These are phyloP conservation scores for Momotus momota DNA, from an alignment of 2,797 vertebrate species.

Conservation along the genomic window DNA sequence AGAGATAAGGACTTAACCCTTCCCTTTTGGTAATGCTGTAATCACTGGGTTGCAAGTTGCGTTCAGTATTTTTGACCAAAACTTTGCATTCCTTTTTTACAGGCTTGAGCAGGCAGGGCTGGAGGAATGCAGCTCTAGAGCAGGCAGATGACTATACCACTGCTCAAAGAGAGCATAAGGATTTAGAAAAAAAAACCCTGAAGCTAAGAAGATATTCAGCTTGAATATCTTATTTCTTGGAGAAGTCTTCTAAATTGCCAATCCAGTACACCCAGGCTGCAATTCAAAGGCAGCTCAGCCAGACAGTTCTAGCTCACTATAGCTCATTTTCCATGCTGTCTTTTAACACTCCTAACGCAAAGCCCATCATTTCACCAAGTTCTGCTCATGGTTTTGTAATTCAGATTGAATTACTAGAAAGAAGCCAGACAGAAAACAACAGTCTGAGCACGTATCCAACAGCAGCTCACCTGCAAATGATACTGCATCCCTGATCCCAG, in stretches of 20 bases:
- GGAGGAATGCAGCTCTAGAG: not conserved
- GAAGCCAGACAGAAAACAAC: not conserved
- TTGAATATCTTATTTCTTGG: not conserved
- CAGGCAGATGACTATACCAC: not conserved
- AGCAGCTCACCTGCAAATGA: constrained; percentile 90
- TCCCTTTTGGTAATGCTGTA: not conserved
- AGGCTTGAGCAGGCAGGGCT: not conserved
- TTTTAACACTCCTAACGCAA: not conserved
- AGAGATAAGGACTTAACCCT: not conserved
- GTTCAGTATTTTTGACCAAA: not conserved
- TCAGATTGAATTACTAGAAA: not conserved
- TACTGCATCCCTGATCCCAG: constrained; percentile 96
- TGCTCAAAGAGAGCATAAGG: not conserved
- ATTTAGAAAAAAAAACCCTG: not conserved
- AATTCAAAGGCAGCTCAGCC: not conserved
- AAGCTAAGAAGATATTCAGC: not conserved
- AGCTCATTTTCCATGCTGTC: not conserved
- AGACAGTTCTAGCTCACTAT: not conserved
- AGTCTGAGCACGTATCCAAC: not conserved
- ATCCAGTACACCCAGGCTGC: not conserved
- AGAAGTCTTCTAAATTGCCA: not conserved
- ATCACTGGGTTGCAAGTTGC: not conserved
- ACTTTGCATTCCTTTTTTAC: not conserved
- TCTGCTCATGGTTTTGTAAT: not conserved
- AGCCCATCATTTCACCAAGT: not conserved